Conservation (phyloP, 2,113 vertebrate species). For the Acrocephalus arundinaceus region DNA sequence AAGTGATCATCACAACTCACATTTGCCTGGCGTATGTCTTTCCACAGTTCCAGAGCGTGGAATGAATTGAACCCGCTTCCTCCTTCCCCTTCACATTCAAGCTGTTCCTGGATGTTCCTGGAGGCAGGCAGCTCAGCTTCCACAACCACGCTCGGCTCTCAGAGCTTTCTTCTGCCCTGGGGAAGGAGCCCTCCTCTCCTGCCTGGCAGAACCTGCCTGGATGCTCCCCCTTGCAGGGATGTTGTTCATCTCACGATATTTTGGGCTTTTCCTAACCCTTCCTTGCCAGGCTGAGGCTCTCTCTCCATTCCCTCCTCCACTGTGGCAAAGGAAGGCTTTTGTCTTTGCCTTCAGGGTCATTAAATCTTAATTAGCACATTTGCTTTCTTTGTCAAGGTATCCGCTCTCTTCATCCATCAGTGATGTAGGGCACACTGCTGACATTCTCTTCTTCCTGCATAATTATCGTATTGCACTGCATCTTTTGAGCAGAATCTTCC, state of each 20-base stretch:
- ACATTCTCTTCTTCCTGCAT: background rate
- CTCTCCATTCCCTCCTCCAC: background rate
- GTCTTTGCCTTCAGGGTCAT: background rate
- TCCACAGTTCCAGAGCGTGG: background rate
- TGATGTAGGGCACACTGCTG: background rate
- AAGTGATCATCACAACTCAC: slow-evolving; percentile 32
- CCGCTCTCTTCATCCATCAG: background rate
- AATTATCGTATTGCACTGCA: background rate
- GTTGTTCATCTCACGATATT: background rate
- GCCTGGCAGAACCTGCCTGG: background rate
- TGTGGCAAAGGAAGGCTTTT: background rate
- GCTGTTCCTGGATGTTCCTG: slow-evolving; percentile 1
- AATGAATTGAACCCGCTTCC: background rate
- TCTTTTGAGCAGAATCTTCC: background rate
- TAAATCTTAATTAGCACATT: background rate
- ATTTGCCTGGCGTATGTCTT: slow-evolving; percentile 16
- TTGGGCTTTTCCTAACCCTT: background rate
- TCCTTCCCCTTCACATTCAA: background rate
- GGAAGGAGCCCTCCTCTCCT: background rate
- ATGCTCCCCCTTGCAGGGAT: background rate
- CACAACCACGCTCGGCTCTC: background rate
- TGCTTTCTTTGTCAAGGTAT: background rate
- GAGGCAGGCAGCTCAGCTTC: background rate
- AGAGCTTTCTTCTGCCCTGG: background rate
- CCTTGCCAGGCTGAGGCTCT: background rate